Evolutionary conservation across 2,888 invertebrate genomes (phyloP), one percentile per base, ranked within the genome.

Genomic region (Drosophila niveifrons): DNA sequence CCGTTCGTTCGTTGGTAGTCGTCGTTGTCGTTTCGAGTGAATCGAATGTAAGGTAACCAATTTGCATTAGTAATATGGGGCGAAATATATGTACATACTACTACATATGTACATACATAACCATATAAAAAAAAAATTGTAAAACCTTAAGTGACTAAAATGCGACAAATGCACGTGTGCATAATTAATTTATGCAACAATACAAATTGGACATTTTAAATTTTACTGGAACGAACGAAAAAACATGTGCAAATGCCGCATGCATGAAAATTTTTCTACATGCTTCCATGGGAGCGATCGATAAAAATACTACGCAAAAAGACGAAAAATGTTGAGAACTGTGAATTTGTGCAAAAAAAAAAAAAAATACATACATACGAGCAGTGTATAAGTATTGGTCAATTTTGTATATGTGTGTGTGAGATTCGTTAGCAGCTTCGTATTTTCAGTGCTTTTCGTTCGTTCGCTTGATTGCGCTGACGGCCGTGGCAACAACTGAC

Each of bases 241-340:
- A 53, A 72, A 62, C 66, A 68, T 74, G 75, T 69, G 68, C 63
- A 66, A 71, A 81, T 56, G 67, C 78, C 81, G 80, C 77, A 66
- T 72, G 43, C 36, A 70, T 34, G 48, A 72, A 80, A 61, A 61
- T 65, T 65, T 78, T 78, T 80, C 72, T 69, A 70, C 65, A 71
- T 67, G 72, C 72, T 77, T 67, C 64, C 71, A 75, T 61, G 47
- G 44, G 47, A 81, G 64, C 88, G 88, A 91, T 90, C 91, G 90
- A 91, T 91, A 90, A 90, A 90, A 89, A 90, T 91, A 90, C 89
- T 90, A 90, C 91, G 91, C 91, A 91, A 91, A 90, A 90, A 87
- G 83, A 75, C 72, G 62, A 86, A 76, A 79, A 82, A 66, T 36
- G 82, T 84, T 77, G 62, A 80, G 68, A 79, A 82, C 66, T 72